Percentiles rank a stretch among this genome's conserved stretches.
phyloP scores from a whole-genome alignment of 1,140 invertebrate species.

The Pseudomyrmex dendroicus region DNA sequence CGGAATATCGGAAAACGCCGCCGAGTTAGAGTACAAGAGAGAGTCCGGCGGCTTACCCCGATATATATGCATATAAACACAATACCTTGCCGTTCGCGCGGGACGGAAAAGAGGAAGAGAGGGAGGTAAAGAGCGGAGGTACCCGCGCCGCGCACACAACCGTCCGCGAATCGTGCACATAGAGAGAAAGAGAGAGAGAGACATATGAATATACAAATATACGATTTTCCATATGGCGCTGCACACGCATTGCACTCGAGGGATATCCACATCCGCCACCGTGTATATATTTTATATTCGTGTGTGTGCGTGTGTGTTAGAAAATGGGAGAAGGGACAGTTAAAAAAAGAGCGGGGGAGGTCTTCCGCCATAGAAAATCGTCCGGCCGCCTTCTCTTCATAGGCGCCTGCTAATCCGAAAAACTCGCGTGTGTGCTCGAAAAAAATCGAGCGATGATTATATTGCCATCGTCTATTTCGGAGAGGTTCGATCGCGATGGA shows the following conservation, averaged over 20 bases:
- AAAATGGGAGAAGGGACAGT: not conserved
- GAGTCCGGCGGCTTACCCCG: conserved; percentile 71
- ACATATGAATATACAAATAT: not conserved
- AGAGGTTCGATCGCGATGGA: not conserved
- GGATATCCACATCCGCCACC: conserved; percentile 68
- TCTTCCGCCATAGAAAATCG: conserved; percentile 17
- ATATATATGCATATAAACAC: conserved; percentile 77
- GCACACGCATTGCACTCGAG: conserved; percentile 44
- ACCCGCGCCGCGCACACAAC: not conserved
- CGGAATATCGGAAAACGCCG: conserved; percentile 75
- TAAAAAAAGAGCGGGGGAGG: conserved; percentile 9
- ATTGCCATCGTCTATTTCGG: conserved; percentile 43
- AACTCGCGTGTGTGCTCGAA: conserved; percentile 54
- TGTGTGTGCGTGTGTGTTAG: not conserved
- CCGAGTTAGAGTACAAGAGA: conserved; percentile 74
- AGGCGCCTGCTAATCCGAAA: conserved; percentile 48
- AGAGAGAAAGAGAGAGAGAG: too few species aligned
- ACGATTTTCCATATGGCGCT: conserved; percentile 56
- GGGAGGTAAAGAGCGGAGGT: too few species aligned
- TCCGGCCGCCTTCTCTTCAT: conserved; percentile 39
- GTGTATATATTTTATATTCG: conserved; percentile 80
- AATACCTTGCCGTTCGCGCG: conserved; percentile 66
- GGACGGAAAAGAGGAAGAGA: too few species aligned
- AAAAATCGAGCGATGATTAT: conserved; percentile 53
- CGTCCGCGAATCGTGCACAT: not conserved